Conservation (phyloP, 2,113 vertebrate species). For the Thalassarche chlororhynchos region DNA sequence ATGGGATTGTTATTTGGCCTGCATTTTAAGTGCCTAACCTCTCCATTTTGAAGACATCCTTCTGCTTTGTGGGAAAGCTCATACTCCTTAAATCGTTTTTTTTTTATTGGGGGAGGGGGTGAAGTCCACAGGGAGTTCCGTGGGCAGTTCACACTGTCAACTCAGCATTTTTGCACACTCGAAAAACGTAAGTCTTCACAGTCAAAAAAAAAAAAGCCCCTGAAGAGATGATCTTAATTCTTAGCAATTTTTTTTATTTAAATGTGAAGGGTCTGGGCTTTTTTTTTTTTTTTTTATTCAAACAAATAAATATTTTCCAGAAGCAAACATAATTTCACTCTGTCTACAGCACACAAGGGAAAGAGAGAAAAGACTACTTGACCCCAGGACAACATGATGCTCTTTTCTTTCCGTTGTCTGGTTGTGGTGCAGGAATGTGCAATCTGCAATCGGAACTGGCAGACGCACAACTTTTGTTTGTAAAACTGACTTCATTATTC, state of each 20-base stretch:
- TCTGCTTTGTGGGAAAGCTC: conserved; percentile 45
- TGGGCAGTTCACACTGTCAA: conserved; percentile 12
- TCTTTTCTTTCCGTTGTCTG: neutral
- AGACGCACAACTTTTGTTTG: conserved; percentile 47
- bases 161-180: conserved; percentile 29
- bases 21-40: conserved; percentile 15
- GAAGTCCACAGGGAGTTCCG: neutral
- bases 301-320: conserved; percentile 22
- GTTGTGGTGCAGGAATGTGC: conserved; percentile 41
- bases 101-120: neutral
- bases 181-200: neutral
- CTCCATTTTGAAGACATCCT: neutral
- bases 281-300: neutral
- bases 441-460: conserved; percentile 30
- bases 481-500: conserved; percentile 51
- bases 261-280: neutral
- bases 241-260: neutral
- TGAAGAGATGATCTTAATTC: neutral
- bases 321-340: neutral
- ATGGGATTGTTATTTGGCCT: neutral
- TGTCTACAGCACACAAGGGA: neutral
- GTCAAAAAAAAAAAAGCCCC: neutral
- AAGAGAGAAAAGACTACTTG: conserved; percentile 22
- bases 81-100: neutral
- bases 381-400: neutral